Base-by-base conservation (phyloP, 2,888 invertebrate genomes). In the Disparrhopalites patrizii region DNA sequence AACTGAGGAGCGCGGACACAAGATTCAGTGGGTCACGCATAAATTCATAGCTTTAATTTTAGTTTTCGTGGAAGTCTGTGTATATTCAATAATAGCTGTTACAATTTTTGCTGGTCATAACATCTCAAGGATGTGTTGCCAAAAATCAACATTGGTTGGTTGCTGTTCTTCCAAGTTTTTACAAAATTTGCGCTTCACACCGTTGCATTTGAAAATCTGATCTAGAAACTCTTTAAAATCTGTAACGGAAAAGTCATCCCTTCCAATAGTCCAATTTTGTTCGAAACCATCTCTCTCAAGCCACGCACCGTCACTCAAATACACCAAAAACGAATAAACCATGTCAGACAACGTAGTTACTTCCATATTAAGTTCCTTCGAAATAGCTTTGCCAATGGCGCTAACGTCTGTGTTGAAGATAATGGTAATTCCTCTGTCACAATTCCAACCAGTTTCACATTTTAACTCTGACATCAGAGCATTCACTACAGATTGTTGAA, bases 81-180 rank as follows among this genome's bases (percentile, higher is more conserved):
- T n/a, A n/a, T n/a, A n/a, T n/a, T n/a, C n/a, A n/a, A n/a, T n/a
- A n/a, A n/a, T n/a, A n/a, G n/a, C n/a, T n/a, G n/a, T n/a, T n/a
- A n/a, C n/a, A n/a, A n/a, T n/a, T n/a, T n/a, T n/a, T n/a, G n/a
- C n/a, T 15, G 3, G 28, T 2, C 13, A 30, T 10, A 65, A 50
- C 15, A 65, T 28, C 18, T 50, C n/a, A n/a, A n/a, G n/a, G n/a
- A n/a, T n/a, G n/a, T n/a, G 18, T 18, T 65, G 33, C 64, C 64
- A 65, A 50, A 65, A 65, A 4, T 47, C 23, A 13, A 18, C 18
- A 65, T 65, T 65, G 5, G 38, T n/a, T 5, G 57, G 38, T 23
- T 20, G 10, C 3, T n/a, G 23, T 1, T 13, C 7, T 10, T 57
- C 36, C n/a, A 65, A 23, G n/a, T 54, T 15, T 2, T 15, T 3